Conservation (phyloP, 2,888 invertebrate genomes). For the Lypha dubia region DNA sequence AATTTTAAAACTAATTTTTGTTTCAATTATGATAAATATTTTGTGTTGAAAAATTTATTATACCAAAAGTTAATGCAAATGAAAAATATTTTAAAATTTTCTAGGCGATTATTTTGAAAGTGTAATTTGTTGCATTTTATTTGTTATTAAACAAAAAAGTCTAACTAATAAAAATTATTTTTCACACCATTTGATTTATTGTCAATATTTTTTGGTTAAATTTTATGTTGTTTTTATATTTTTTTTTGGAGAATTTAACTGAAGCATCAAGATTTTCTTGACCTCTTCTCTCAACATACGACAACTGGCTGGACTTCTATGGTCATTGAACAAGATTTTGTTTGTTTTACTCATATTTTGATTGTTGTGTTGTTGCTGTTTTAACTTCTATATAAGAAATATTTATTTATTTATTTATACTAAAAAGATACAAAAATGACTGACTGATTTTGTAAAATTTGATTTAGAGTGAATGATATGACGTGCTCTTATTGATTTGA, state of each 20-base stretch:
- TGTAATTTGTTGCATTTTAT: conserved; percentile 65
- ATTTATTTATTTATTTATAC: conserved; percentile 37
- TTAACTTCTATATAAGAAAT: conserved; percentile 65
- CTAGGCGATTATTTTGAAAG: conserved; percentile 32
- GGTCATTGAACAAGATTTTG: conserved; percentile 66
- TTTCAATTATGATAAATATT: conserved; percentile 33
- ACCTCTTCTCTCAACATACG: conserved; percentile 67
- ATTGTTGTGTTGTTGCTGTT: conserved; percentile 19
- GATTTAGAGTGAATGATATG: conserved; percentile 57
- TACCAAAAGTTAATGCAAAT: conserved; percentile 64
- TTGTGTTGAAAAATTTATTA: conserved; percentile 19
- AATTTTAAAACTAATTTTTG: conserved; percentile 34
- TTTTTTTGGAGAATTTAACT: conserved; percentile 41
- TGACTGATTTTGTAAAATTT: conserved; percentile 52
- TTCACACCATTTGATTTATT: conserved; percentile 72
- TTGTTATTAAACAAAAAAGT: conserved; percentile 5
- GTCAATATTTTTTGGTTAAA: conserved; percentile 58
- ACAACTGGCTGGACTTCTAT: conserved; percentile 64
- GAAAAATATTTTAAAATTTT: not conserved
- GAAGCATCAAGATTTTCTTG: conserved; percentile 67
- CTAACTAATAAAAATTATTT: conserved; percentile 64
- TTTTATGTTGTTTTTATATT: not conserved
- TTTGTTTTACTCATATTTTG: too few species aligned
- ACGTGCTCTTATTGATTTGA: conserved; percentile 36
- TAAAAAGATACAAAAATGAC: conserved; percentile 32